phyloP scores from a whole-genome alignment of 1,140 invertebrate genomes.

The Aphis craccivora region DNA sequence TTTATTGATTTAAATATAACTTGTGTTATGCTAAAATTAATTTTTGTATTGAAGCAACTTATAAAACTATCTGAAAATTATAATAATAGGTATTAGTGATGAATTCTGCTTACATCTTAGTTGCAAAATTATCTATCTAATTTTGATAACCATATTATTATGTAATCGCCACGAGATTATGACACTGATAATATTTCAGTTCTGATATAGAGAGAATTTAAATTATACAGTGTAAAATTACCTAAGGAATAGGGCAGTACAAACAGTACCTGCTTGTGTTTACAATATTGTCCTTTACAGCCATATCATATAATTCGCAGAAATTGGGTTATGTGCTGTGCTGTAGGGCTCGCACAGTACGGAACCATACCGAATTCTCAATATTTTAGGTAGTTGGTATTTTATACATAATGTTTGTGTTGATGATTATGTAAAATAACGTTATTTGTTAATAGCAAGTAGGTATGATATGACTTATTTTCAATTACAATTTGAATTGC shows the following conservation, averaged over 20 bases:
- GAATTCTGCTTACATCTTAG: neutral
- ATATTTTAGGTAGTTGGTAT: neutral
- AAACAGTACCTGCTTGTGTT: too few relatives aligned
- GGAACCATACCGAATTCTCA: neutral
- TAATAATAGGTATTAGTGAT: too few relatives aligned
- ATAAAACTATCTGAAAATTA: too few relatives aligned
- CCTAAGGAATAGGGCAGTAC: neutral
- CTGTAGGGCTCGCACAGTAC: too few relatives aligned
- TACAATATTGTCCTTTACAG: too few relatives aligned
- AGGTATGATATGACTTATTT: neutral
- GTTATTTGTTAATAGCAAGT: neutral
- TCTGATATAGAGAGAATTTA: neutral
- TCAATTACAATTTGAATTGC: conserved; percentile 8
- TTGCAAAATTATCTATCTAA: neutral
- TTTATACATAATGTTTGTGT: neutral
- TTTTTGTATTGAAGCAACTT: too few relatives aligned
- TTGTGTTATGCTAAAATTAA: too few relatives aligned
- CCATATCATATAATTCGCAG: too few relatives aligned
- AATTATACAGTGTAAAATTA: neutral
- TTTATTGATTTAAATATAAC: too few relatives aligned
- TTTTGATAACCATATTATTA: neutral
- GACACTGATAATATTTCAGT: neutral
- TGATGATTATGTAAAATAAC: neutral
- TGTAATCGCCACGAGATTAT: neutral
- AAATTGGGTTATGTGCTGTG: neutral